These are phyloP conservation scores for Menidia menidia DNA, from an alignment of 2,797 vertebrate species.

Conservation along the genomic window DNA sequence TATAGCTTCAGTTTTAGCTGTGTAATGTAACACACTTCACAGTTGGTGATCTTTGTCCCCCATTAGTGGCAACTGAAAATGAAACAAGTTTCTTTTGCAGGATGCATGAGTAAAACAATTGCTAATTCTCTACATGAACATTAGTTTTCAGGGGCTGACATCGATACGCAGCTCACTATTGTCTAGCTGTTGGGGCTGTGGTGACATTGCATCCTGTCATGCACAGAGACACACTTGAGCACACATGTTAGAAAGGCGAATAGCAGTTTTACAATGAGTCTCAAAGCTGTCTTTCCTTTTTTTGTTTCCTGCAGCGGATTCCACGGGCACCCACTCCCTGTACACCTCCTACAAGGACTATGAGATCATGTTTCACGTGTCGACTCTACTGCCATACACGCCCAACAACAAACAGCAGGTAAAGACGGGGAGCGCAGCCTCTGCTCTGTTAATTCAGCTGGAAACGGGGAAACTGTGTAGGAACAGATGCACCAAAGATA, in stretches of 20 bases:
- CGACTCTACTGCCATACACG: constrained; percentile 95
- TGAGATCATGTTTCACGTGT: constrained; percentile 98
- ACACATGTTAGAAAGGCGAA: constrained; percentile 35
- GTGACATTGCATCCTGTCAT: constrained; percentile 52
- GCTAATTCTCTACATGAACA: constrained; percentile 9
- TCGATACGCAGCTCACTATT: constrained; percentile 45
- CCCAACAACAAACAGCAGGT: constrained; percentile 99
- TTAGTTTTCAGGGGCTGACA: constrained; percentile 38
- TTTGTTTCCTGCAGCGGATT: constrained; percentile 89
- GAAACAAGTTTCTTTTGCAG: constrained; percentile 9
- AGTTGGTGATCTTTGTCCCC: constrained; percentile 32
- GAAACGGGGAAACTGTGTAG: constrained; percentile 23
- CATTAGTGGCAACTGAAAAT: constrained; percentile 1
- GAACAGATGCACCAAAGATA: constrained; percentile 7
- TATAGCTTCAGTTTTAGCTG: constrained; percentile 9
- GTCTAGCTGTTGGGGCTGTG: constrained; percentile 39
- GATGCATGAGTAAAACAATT: constrained; percentile 19
- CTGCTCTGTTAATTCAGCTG: constrained; percentile 8
- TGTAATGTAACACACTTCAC: constrained; percentile 8
- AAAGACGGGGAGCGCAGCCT: constrained; percentile 35
- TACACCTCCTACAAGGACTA: constrained; percentile 98
- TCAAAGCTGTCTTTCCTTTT: constrained; percentile 39
- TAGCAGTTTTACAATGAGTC: constrained; percentile 25
- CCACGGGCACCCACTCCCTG: constrained; percentile 95
- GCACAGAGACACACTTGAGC: constrained; percentile 28